phyloP scores from a whole-genome alignment of 2,888 invertebrate species.

The Entomobrya proxima region DNA sequence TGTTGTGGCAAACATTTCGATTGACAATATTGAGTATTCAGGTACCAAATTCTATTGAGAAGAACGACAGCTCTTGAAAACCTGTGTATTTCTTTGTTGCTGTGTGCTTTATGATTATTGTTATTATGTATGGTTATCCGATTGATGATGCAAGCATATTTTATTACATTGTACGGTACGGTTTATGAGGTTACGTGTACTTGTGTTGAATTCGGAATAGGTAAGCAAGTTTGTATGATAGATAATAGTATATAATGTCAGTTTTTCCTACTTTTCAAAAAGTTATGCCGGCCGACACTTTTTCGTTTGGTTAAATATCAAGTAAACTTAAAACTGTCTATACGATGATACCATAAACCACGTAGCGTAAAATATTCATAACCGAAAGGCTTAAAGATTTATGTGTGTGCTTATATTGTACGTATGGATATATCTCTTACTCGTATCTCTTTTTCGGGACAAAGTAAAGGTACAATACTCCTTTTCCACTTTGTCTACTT shows the following conservation, averaged over 20 bases:
- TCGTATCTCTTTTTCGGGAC: constrained; percentile 39
- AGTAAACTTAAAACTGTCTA: constrained; percentile 15
- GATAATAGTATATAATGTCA: constrained; percentile 28
- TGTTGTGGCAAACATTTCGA: no score
- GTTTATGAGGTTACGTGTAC: constrained; percentile 2
- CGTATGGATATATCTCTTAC: constrained; percentile 17
- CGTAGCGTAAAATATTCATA: constrained; percentile 47
- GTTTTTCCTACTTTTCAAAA: constrained; percentile 35
- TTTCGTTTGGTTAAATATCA: constrained; percentile 23
- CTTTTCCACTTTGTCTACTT: constrained; percentile 1
- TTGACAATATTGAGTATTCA: no score
- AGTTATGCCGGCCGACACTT: constrained; percentile 41
- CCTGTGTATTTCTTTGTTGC: background rate
- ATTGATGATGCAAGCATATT: constrained; percentile 33
- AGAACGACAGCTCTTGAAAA: constrained; percentile 16
- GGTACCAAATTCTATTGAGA: no score
- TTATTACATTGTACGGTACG: background rate
- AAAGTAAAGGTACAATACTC: constrained; percentile 42
- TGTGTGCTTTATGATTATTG: constrained; percentile 29
- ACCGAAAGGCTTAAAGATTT: constrained; percentile 39
- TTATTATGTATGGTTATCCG: constrained; percentile 42
- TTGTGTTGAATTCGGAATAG: background rate
- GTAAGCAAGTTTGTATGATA: no score
- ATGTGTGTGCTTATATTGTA: constrained; percentile 37
- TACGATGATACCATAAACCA: constrained; percentile 39